A percentile compares a stretch with the other conserved stretches of the same genome.
phyloP scores from a whole-genome alignment of 2,888 invertebrate genomes.

The Lasioglossum figueresi region DNA sequence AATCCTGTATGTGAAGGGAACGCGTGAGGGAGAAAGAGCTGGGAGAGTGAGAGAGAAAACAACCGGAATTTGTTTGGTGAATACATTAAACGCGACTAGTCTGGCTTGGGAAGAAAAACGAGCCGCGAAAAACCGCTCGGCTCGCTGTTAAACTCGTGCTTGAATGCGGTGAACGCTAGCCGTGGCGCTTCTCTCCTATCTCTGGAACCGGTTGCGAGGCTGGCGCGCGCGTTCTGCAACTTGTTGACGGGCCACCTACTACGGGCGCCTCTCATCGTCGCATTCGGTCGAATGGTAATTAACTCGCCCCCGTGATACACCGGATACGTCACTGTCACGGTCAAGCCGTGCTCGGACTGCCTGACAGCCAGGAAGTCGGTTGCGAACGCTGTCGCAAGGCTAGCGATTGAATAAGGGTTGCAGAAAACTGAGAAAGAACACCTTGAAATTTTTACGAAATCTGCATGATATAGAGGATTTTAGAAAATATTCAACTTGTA shows the following conservation, averaged over 20 bases:
- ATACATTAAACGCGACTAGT: background rate
- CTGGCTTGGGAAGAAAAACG: background rate
- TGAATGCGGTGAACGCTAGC: conserved; percentile 2
- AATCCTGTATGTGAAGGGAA: background rate
- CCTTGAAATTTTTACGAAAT: background rate
- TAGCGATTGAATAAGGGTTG: background rate
- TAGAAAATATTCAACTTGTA: background rate
- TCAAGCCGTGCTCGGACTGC: background rate
- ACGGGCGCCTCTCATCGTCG: conserved; percentile 43
- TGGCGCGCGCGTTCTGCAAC: conserved; percentile 59
- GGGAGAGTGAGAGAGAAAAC: background rate
- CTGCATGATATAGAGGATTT: background rate
- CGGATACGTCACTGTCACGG: conserved; percentile 22
- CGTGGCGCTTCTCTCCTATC: conserved; percentile 28
- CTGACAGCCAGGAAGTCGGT: background rate
- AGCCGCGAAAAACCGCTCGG: conserved; percentile 1
- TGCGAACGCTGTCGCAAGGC: background rate
- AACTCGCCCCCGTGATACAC: conserved; percentile 36
- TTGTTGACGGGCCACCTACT: conserved; percentile 61
- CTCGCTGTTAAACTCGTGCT: background rate
- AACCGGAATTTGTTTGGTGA: background rate
- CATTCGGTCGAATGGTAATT: conserved; percentile 49
- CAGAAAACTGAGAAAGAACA: background rate
- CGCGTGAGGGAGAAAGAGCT: background rate
- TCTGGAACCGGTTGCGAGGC: conserved; percentile 69